These are phyloP conservation scores for Tipula confusa DNA, from an alignment of 2,888 invertebrate species.

Conservation along the genomic window DNA sequence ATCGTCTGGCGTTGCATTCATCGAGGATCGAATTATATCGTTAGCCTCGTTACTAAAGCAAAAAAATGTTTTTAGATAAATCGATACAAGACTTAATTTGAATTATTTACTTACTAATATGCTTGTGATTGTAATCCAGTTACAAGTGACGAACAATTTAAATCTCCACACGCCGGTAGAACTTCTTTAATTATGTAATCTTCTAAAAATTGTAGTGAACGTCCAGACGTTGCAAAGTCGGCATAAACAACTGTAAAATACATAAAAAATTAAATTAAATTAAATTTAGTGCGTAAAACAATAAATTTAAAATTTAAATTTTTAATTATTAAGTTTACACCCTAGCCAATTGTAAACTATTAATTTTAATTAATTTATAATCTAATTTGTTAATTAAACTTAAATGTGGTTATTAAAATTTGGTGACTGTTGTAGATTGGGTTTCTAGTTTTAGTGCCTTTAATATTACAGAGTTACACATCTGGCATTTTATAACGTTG, in stretches of 20 bases:
- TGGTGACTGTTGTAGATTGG: too few relatives aligned
- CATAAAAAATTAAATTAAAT: conserved; percentile 36
- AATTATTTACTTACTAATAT: conserved; percentile 60
- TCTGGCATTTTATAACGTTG: too few relatives aligned
- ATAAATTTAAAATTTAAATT: too few relatives aligned
- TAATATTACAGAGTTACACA: too few relatives aligned
- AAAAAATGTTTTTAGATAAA: conserved; percentile 37
- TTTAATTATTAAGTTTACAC: too few relatives aligned
- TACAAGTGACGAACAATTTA: conserved; percentile 65
- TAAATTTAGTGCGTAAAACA: too few relatives aligned
- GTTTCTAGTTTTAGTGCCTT: too few relatives aligned
- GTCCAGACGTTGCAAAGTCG: conserved; percentile 82
- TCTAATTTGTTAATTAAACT: too few relatives aligned
- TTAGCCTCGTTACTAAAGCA: conserved; percentile 69
- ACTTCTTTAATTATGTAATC: conserved; percentile 76
- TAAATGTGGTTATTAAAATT: too few relatives aligned
- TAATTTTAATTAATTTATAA: too few relatives aligned
- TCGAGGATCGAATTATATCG: conserved; percentile 70
- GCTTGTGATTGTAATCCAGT: conserved; percentile 83
- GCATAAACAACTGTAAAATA: conserved; percentile 71
- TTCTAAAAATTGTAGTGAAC: conserved; percentile 78
- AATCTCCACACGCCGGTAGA: conserved; percentile 76
- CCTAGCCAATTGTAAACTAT: too few relatives aligned
- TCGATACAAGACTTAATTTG: too few relatives aligned
- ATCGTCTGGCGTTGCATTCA: conserved; percentile 76